Evolutionary conservation across 64 coral and sea anemone species (phyloP).

Genomic region (Stichodactyla helianthus): DNA sequence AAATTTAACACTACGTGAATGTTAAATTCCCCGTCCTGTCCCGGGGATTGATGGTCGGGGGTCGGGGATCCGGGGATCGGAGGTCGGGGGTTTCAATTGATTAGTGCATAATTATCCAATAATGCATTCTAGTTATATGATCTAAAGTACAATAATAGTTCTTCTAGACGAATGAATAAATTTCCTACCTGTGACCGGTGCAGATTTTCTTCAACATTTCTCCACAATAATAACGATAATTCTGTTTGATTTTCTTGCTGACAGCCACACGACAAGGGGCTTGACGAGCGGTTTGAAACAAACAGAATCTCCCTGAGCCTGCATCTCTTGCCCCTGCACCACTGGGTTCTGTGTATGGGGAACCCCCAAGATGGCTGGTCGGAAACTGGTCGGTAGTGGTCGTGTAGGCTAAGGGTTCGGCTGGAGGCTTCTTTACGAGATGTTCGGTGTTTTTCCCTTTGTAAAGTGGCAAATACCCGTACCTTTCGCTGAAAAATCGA

Average conservation of each 20-base stretch:
- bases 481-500: background rate
- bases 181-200: slow-evolving; percentile 13
- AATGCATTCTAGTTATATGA: too few relatives aligned
- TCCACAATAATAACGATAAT: slow-evolving; percentile 14
- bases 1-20: too few relatives aligned
- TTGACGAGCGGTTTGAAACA: slow-evolving; percentile 5
- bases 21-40: too few relatives aligned
- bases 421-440: background rate
- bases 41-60: too few relatives aligned
- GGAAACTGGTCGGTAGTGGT: background rate
- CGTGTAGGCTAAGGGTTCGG: background rate
- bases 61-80: too few relatives aligned
- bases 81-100: too few relatives aligned
- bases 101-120: too few relatives aligned
- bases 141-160: too few relatives aligned
- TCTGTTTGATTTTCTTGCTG: background rate
- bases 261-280: slow-evolving; percentile 9
- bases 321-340: background rate
- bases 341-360: background rate
- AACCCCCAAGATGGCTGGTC: background rate
- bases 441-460: background rate
- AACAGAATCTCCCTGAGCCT: background rate
- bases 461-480: slow-evolving; percentile 4
- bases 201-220: background rate
- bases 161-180: background rate